phyloP scores from a whole-genome alignment of 2,888 invertebrate genomes.

The Netelia inedita region DNA sequence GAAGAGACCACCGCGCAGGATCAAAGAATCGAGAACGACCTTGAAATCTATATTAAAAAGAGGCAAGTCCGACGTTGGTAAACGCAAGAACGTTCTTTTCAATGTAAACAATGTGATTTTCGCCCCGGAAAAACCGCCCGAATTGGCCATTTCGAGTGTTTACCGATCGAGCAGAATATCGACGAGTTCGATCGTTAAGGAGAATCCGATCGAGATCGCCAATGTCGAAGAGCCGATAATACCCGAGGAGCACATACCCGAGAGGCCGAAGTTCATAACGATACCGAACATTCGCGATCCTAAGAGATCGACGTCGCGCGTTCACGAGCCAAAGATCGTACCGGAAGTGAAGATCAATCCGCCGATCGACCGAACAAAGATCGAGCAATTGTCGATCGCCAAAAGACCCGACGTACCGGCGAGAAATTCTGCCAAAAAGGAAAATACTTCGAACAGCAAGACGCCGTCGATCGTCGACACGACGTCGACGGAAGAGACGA shows the following conservation, averaged over 20 bases:
- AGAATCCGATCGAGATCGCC: background rate
- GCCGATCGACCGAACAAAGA: slow-evolving; percentile 73
- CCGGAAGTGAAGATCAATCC: slow-evolving; percentile 71
- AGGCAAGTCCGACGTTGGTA: slow-evolving; percentile 73
- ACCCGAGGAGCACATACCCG: slow-evolving; percentile 70
- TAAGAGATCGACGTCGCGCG: slow-evolving; percentile 67
- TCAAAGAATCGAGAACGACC: slow-evolving; percentile 84
- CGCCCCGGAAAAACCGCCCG: slow-evolving; percentile 81
- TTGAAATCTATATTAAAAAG: slow-evolving; percentile 81
- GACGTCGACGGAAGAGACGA: slow-evolving; percentile 32
- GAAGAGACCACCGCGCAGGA: slow-evolving; percentile 88
- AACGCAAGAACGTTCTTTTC: slow-evolving; percentile 82
- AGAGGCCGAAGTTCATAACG: slow-evolving; percentile 81
- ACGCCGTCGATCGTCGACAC: slow-evolving; percentile 57
- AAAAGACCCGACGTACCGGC: slow-evolving; percentile 66
- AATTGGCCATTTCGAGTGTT: slow-evolving; percentile 49
- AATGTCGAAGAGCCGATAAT: slow-evolving; percentile 70
- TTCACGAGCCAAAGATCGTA: slow-evolving; percentile 76
- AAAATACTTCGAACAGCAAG: slow-evolving; percentile 17
- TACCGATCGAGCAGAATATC: slow-evolving; percentile 68
- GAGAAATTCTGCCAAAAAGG: slow-evolving; percentile 62
- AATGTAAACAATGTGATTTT: slow-evolving; percentile 84
- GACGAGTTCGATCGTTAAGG: slow-evolving; percentile 23
- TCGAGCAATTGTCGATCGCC: slow-evolving; percentile 66
- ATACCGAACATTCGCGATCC: slow-evolving; percentile 83